Base-by-base conservation (phyloP, 2,888 invertebrate genomes). In the Blera fallax region DNA sequence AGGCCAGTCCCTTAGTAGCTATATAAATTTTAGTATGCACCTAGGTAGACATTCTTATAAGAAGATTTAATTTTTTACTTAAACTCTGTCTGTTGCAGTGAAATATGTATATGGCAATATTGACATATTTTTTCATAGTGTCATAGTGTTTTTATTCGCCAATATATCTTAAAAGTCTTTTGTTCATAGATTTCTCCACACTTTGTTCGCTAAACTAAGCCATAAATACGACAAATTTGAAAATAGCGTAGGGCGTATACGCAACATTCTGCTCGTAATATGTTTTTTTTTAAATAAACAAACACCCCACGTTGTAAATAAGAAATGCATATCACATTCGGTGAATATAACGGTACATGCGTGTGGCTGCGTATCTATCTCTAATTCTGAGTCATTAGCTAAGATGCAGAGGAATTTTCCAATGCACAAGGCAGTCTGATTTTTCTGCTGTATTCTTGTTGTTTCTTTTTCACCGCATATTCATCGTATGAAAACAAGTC, bases 331-430 rank as follows among this genome's bases (percentile, higher is more conserved):
- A 32, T 2, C 18, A n/a, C 27, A 3, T 45, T 58, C 16, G 40
- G 7, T 18, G 11, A 29, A 52, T 37, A 40, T 18, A 3, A 52
- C 0, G 2, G 16, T 18, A 50, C 16, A 8, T 62, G 52, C 16
- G 50, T 62, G n/a, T 8, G 37, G 37, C 18, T 18, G 29, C 29
- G 27, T 60, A 58, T 60, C 16, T 60, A 40, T 45, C 58, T 64
- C 54, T 54, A 45, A 54, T 76, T 56, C 43, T 76, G 64, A 76
- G 43, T 76, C 74, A 56, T 65, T 54, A 37, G 24, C 16, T 24
- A 21, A 54, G 43, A 54, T 56, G 64, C 56, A 65, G 16, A 54
- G 18, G 64, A 76, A 65, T 76, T 65, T 64, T 54, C 45, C n/a
- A 64, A 76, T 43, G 54, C 74, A 65, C 37, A 29, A 60, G 21